phyloP scores from a whole-genome alignment of 2,888 invertebrate genomes.

The Gymnoscelis rufifasciata region DNA sequence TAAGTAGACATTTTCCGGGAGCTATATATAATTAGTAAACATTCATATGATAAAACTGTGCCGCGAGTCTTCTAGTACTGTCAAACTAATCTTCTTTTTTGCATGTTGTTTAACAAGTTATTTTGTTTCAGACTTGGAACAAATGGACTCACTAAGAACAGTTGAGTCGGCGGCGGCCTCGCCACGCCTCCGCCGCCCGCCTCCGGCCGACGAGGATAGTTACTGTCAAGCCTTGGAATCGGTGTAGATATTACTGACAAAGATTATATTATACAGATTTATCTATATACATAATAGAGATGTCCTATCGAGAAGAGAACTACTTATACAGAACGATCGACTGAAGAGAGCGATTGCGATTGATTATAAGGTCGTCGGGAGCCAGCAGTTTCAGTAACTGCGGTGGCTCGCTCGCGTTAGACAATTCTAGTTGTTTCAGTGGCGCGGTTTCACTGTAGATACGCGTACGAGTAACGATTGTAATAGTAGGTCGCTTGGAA shows the following conservation, averaged over 20 bases:
- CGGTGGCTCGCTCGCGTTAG: slow-evolving; percentile 43
- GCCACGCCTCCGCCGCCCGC: slow-evolving; percentile 42
- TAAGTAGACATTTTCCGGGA: too few species aligned
- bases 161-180: slow-evolving; percentile 34
- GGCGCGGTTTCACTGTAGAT: slow-evolving; percentile 41
- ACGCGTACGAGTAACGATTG: slow-evolving; percentile 37
- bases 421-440: slow-evolving; percentile 45
- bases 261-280: slow-evolving; percentile 77
- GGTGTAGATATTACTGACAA: slow-evolving; percentile 79
- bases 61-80: too few species aligned
- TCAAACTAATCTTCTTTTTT: too few species aligned
- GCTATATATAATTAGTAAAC: too few species aligned
- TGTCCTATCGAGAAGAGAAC: slow-evolving; percentile 72
- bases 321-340: slow-evolving; percentile 69
- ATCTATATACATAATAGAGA: slow-evolving; percentile 77
- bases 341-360: slow-evolving; percentile 68
- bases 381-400: slow-evolving; percentile 57
- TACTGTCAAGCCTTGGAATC: slow-evolving; percentile 71
- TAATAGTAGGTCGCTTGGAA: slow-evolving; percentile 63
- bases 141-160: slow-evolving; percentile 68
- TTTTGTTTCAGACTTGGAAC: slow-evolving; percentile 66
- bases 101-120: too few species aligned
- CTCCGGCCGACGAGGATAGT: slow-evolving; percentile 52
- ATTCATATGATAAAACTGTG: too few species aligned
- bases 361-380: slow-evolving; percentile 59